Base-by-base conservation (phyloP, 2,113 vertebrate genomes). In the Caranx ignobilis region DNA sequence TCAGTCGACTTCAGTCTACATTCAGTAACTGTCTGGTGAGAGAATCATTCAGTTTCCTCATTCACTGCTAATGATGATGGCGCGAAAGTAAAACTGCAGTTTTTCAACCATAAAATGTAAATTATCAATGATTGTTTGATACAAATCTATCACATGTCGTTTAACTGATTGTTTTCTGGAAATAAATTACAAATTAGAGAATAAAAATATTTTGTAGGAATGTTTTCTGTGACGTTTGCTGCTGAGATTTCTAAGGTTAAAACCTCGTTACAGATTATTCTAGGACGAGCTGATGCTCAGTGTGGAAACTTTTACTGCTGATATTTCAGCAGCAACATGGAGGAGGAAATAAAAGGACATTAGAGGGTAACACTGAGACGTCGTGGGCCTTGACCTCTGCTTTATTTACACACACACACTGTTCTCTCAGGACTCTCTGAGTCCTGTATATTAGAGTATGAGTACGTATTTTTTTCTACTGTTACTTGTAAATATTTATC, bases 111-210 rank as follows among this genome's bases (percentile, higher is more conserved):
- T 19, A 9, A 9, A 19, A 0, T 6, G 18, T 2, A 48, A 50
- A 50, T 18, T 52, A 62, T 55, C 52, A 57, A 12, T 64, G n/a
- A 26, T 3, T 15, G 32, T 31, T 10, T 61, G 13, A 41, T 9
- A 11, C 19, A 26, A 60, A 52, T 48, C 13, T 19, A 7, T 45
- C 18, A 12, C 52, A 60, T 59, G 9, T 19, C 18, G 3, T 48
- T 60, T 59, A 4, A 18, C 5, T 11, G 5, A 39, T 26, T 26
- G 8, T 39, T 54, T 57, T 70, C 4, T 78, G 31, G 10, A 52
- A 78, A 75, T 71, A 65, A 70, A 75, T 84, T 60, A 65, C 2
- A 57, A 66, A 50, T 13, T 7, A 61, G 11, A 37, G 60, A 43
- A 75, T 71, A 62, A n/a, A 62, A 35, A 74, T 37, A 5, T 37